phyloP scores from a whole-genome alignment of 2,113 vertebrate genomes.

The Tinamus guttatus region DNA sequence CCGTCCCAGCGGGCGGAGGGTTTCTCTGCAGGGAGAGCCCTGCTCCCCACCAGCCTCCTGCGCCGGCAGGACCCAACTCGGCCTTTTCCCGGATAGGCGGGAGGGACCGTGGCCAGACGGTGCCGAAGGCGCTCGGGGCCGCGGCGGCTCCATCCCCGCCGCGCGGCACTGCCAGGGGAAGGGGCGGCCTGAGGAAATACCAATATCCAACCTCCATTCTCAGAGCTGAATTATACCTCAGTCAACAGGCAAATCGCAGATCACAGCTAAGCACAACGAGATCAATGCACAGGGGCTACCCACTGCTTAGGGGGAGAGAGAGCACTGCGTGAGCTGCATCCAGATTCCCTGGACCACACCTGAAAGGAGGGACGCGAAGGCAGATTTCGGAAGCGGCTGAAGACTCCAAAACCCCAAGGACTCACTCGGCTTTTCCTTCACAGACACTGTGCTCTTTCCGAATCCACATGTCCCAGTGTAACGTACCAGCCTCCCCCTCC shows the following conservation, averaged over 20 bases:
- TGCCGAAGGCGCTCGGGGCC: not conserved
- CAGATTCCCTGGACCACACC: not conserved
- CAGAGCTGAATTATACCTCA: not conserved
- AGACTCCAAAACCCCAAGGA: not conserved
- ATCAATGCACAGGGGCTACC: not conserved
- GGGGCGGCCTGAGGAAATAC: not conserved
- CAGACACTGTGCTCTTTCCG: not conserved
- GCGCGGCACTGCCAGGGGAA: not conserved
- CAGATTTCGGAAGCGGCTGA: not conserved
- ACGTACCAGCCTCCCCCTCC: not conserved
- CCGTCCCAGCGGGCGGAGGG: accelerated
- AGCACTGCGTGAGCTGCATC: accelerated
- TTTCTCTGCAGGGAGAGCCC: accelerated
- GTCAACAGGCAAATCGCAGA: not conserved
- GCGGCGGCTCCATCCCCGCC: no score
- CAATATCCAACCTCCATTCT: not conserved
- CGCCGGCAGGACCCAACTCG: not conserved
- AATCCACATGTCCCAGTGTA: not conserved
- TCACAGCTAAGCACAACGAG: not conserved
- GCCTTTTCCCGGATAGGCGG: not conserved
- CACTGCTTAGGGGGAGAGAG: not conserved
- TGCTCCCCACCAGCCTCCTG: not conserved
- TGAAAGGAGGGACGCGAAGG: not conserved
- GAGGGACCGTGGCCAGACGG: not conserved
- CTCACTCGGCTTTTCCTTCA: not conserved